These are phyloP conservation scores for Antechinus flavipes DNA, from an alignment of 2,113 vertebrate species.

Conservation along the genomic window DNA sequence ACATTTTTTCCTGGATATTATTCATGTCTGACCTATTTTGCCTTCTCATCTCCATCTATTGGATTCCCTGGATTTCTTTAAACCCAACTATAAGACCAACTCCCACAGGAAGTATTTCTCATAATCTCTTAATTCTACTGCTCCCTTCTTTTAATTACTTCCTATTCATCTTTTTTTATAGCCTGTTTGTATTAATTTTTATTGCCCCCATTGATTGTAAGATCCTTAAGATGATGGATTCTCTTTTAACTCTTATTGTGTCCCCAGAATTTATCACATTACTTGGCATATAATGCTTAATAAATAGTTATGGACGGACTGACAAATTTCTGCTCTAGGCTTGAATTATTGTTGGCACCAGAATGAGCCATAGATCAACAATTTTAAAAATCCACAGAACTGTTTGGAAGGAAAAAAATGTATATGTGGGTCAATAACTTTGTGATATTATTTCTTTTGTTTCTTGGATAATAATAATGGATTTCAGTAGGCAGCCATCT, in stretches of 20 bases:
- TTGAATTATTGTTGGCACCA: neutral
- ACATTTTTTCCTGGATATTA: neutral
- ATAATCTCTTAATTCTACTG: neutral
- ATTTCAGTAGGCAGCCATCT: neutral
- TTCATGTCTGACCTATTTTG: neutral
- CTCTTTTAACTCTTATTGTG: neutral
- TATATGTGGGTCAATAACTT: neutral
- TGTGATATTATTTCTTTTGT: neutral
- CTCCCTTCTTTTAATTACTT: neutral
- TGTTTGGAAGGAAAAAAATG: neutral
- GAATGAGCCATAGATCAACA: neutral
- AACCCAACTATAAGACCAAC: neutral
- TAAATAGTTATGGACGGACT: neutral
- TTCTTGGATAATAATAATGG: neutral
- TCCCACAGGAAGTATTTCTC: neutral
- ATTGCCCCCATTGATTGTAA: too few species aligned
- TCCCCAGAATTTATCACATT: neutral
- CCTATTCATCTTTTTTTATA: neutral
- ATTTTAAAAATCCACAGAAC: neutral
- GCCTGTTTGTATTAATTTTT: too few species aligned
- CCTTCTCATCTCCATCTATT: neutral
- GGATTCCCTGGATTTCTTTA: neutral
- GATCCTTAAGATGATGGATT: too few species aligned
- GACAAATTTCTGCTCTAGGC: neutral
- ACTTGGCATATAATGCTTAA: neutral